Conservation (phyloP, 2,113 vertebrate genomes). For the Eurypyga helias region DNA sequence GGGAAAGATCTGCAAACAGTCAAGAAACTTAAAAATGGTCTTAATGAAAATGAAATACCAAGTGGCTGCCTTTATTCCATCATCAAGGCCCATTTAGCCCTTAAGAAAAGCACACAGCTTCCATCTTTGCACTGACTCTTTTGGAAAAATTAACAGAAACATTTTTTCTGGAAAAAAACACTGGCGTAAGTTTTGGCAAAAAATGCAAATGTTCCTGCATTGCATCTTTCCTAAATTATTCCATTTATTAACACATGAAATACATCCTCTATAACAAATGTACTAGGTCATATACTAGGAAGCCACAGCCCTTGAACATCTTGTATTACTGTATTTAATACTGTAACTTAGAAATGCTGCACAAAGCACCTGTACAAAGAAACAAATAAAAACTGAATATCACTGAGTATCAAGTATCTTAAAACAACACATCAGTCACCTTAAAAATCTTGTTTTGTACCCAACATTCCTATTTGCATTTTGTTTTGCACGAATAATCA, state of each 20-base stretch:
- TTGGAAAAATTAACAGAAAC: neutral
- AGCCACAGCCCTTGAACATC: neutral
- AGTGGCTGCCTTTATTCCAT: neutral
- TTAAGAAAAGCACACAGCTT: neutral
- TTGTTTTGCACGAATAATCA: neutral
- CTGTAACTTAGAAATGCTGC: neutral
- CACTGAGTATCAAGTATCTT: neutral
- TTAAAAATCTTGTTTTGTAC: neutral
- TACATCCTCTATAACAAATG: neutral
- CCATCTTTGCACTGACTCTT: neutral
- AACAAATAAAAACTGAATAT: neutral
- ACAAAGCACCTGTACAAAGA: neutral
- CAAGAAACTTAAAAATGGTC: neutral
- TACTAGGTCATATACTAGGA: neutral
- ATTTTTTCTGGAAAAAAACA: neutral
- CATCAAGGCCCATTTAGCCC: neutral
- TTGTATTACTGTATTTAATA: neutral
- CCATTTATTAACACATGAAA: neutral
- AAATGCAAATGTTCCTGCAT: neutral
- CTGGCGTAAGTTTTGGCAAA: neutral
- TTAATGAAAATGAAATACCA: neutral
- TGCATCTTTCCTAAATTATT: neutral
- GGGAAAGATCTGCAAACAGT: neutral
- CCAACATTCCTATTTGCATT: neutral
- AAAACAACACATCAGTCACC: neutral